These are phyloP conservation scores for Cantharis nigra DNA, from an alignment of 2,888 invertebrate genomes.

Conservation along the genomic window DNA sequence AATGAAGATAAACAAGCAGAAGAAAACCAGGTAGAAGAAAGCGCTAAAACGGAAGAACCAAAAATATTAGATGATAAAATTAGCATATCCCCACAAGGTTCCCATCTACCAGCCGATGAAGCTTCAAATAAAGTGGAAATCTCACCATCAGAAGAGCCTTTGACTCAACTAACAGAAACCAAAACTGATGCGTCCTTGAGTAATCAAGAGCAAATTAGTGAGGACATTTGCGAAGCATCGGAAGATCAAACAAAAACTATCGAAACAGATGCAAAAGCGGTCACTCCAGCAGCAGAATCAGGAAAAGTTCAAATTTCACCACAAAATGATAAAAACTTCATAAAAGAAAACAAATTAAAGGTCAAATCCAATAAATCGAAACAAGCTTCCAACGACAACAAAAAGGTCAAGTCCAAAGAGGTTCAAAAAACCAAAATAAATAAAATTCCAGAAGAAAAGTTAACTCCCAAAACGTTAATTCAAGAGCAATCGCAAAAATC, in stretches of 20 bases:
- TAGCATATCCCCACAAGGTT: not conserved
- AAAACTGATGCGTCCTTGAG: not conserved
- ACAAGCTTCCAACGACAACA: not conserved
- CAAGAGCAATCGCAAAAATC: not conserved
- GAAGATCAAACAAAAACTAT: not conserved
- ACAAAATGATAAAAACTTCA: not conserved
- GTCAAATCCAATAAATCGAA: not conserved
- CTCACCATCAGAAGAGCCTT: not conserved
- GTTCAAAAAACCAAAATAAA: not conserved
- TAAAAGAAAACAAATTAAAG: not conserved
- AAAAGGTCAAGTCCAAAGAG: not conserved
- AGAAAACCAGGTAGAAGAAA: not conserved
- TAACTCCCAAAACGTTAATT: not conserved
- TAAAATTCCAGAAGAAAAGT: not conserved
- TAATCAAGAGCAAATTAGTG: not conserved
- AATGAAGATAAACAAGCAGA: not conserved
- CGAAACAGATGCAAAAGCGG: not conserved
- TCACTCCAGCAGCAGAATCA: not conserved
- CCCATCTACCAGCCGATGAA: not conserved
- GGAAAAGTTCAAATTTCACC: not conserved
- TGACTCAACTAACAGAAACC: constrained; percentile 27
- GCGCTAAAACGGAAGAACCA: not conserved
- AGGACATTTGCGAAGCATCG: not conserved
- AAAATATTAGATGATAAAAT: not conserved
- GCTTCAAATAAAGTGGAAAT: not conserved